Evolutionary conservation across 2,797 vertebrate species (phyloP), one percentile per base, ranked within the genome.

Genomic region (Phalloptychus januarius): DNA sequence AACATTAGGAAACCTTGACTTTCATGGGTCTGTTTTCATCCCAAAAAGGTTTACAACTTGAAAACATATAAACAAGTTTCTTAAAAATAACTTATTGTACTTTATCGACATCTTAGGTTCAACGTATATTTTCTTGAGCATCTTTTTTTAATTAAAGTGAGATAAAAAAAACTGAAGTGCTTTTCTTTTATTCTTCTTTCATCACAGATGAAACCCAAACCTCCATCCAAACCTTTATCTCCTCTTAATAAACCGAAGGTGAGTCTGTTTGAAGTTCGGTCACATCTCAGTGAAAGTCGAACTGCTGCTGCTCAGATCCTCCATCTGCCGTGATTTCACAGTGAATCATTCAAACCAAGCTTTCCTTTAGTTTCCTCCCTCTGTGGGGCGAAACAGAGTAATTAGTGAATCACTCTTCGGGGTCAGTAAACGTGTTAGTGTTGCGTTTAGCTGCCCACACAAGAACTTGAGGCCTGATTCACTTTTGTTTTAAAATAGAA

Each of bases 151-250:
- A 25, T 67, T 23, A 67, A 48, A 23, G 15, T 44, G 13, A 72
- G 16, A 72, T 6, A 25, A 8, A 1, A 36, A 46, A 71, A 46
- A 44, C 42, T 44, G 12, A 46, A 78, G 6, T 31, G 0, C 45
- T 67, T 7, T 74, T 8, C 33, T 44, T 38, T 20, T 69, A 28
- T 72, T 72, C 16, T 76, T 48, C 18, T 81, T 81, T 48, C 13
- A 5, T 75, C 40, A 56, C 77, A 96, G 94, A 77, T 36, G 25
- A 91, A 87, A 91, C 92, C 92, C 33, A 71, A 71, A 52, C 91
- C 95, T 72, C 95, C 96, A 16, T 77, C 76, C 7, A 96, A 93
- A 74, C 94, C 95, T 69, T 83, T 95, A 75, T 93, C 95, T 0
- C 74, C 88, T 75, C 82, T 93, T 78, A 94, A 83, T 72, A 85